phyloP scores from a whole-genome alignment of 2,113 vertebrate genomes.

The Sminthopsis crassicaudata region DNA sequence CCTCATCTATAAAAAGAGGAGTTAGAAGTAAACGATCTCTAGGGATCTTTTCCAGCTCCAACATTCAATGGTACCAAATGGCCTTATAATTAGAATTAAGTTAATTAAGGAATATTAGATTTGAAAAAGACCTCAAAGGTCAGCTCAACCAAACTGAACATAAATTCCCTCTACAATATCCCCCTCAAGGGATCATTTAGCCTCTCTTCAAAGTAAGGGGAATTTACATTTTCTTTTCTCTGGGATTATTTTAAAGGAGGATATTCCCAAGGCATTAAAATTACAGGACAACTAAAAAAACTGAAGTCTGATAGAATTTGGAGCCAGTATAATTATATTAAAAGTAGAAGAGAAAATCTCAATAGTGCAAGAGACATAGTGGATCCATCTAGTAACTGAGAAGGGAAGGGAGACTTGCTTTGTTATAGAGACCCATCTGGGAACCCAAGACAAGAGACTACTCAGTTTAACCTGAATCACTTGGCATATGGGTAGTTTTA shows the following conservation, averaged over 20 bases:
- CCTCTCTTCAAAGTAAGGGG: background rate
- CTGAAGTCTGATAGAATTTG: background rate
- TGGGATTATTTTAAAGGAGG: constrained; percentile 18
- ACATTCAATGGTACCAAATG: background rate
- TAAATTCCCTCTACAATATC: background rate
- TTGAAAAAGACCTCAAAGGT: background rate
- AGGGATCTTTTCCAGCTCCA: background rate
- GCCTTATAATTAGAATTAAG: constrained; percentile 35
- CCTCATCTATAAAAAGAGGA: background rate
- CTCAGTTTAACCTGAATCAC: constrained; percentile 60
- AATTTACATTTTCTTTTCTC: constrained; percentile 7
- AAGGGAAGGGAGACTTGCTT: constrained; percentile 27
- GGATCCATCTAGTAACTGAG: constrained; percentile 21
- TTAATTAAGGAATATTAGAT: constrained; percentile 14
- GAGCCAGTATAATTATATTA: background rate
- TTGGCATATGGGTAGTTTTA: constrained; percentile 55
- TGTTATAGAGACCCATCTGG: constrained; percentile 27
- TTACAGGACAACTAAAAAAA: background rate
- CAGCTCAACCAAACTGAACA: background rate
- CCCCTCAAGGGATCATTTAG: background rate
- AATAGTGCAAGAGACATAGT: constrained; percentile 10
- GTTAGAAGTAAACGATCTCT: background rate
- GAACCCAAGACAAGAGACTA: constrained; percentile 53
- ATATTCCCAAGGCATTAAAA: background rate
- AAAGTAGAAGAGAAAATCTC: constrained; percentile 10